Evolutionary conservation across 2,797 vertebrate species (phyloP).

Genomic region (Takifugu rubripes): DNA sequence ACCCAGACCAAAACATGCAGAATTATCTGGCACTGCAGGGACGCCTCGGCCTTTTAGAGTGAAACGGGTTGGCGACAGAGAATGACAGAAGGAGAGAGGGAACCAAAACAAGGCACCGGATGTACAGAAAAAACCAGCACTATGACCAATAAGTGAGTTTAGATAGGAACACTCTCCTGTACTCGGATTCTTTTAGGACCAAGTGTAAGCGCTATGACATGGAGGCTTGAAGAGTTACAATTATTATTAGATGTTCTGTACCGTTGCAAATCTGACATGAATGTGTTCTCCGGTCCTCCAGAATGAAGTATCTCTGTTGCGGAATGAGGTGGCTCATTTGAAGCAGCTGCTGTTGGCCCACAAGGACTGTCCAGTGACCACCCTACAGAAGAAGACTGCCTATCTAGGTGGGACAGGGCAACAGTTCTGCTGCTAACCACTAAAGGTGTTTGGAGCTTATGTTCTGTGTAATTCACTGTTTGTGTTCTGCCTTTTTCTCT

Average conservation of each 20-base stretch:
- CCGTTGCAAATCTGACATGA: background rate
- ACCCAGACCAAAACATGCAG: no score
- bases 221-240: background rate
- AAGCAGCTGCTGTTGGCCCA: conserved; percentile 98
- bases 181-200: no score
- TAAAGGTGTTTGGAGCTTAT: background rate
- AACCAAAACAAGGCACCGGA: no score
- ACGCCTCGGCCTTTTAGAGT: no score
- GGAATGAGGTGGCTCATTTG: conserved; percentile 96
- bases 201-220: no score
- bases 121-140: no score
- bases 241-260: background rate
- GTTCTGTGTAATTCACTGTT: conserved; percentile 6
- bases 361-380: conserved; percentile 98
- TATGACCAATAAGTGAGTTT: no score
- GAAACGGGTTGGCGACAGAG: no score
- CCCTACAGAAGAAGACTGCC: conserved; percentile 91
- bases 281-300: conserved; percentile 44
- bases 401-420: conserved; percentile 82
- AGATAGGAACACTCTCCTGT: no score
- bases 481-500: background rate
- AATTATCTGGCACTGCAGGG: no score
- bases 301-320: conserved; percentile 95
- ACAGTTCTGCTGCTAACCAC: background rate
- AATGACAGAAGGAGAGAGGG: no score